Conservation (phyloP, 1,140 invertebrate species). For the Colletes gigas region DNA sequence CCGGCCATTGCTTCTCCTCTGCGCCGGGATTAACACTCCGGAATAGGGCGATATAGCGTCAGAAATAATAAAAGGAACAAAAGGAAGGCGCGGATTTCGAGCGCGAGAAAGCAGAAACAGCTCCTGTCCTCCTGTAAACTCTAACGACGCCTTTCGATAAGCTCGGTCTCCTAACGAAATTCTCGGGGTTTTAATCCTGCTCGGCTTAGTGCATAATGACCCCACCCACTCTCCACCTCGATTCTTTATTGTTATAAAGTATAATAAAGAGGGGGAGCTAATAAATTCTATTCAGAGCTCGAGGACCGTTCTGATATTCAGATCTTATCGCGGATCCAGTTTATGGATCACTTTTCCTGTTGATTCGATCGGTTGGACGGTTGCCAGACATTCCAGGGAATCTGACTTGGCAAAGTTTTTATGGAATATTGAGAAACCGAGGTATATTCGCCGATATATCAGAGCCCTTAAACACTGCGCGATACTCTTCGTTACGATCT, state of each 20-base stretch:
- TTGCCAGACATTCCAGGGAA: no score
- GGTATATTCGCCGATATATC: no score
- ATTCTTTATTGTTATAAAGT: not conserved
- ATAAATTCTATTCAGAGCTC: no score
- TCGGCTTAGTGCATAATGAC: not conserved
- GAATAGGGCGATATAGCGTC: conserved; percentile 33
- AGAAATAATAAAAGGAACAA: conserved; percentile 49
- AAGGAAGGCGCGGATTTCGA: not conserved
- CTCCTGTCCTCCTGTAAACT: conserved; percentile 6
- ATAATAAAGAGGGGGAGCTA: not conserved
- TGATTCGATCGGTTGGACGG: no score
- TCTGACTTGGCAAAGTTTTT: no score
- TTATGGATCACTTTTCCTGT: no score
- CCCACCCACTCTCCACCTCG: no score
- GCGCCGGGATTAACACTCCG: conserved; percentile 61
- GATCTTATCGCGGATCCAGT: no score
- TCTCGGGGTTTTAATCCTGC: conserved; percentile 25
- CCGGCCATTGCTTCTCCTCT: conserved; percentile 20
- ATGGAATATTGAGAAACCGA: no score
- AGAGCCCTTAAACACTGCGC: no score
- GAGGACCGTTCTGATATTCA: no score
- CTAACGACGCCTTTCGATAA: conserved; percentile 32
- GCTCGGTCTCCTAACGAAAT: conserved; percentile 22
- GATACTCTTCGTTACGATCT: no score
- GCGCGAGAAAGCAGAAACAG: not conserved